Evolutionary conservation across 2,113 vertebrate species (phyloP), one percentile per base, ranked within the genome.

Genomic region (Alexandromys fortis): DNA sequence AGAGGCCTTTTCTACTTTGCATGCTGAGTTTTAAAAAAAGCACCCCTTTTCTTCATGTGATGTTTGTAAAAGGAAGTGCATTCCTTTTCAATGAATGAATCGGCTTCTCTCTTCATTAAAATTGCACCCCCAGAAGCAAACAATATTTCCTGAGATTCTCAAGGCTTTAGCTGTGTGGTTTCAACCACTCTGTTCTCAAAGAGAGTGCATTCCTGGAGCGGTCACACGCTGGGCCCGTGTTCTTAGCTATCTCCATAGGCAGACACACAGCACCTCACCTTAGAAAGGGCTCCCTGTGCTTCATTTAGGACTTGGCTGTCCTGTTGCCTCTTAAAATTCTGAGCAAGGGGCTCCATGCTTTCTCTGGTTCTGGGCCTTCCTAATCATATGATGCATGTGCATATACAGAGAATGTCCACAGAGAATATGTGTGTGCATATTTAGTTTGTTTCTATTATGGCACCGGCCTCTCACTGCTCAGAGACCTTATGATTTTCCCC

Each of bases 401-500:
- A 21, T 17, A 0, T 61, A 30, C 85, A 49, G 47, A 24, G n/a
- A 8, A 5, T 68, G 42, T 19, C 3, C 45, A 35, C 65, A 49
- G 65, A 52, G 14, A 52, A 16, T 52, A 52, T 38, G 42, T 47
- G 9, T 63, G 4, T 49, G 45, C 52, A 0, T 79, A 52, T 61
- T 77, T 89, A 35, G 45, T 58, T 58, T 58, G 55, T 26, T 55
- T 94, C 89, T 3, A 13, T 79, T 76, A 42, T 73, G 65, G 52
- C 26, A 11, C 13, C 24, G 35, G 33, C 21, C 67, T 93, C 61
- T 86, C 42, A 7, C 82, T 52, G 79, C 52, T 75, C 73, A 76
- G 73, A 65, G 42, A 90, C 65, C 58, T 89, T 70, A n/a, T 47
- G 63, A 26, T 95, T 95, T 88, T 65, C 28, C n/a, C 28, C 55